Base-by-base conservation (phyloP, 1,140 invertebrate genomes). In the Penaeus japonicus region DNA sequence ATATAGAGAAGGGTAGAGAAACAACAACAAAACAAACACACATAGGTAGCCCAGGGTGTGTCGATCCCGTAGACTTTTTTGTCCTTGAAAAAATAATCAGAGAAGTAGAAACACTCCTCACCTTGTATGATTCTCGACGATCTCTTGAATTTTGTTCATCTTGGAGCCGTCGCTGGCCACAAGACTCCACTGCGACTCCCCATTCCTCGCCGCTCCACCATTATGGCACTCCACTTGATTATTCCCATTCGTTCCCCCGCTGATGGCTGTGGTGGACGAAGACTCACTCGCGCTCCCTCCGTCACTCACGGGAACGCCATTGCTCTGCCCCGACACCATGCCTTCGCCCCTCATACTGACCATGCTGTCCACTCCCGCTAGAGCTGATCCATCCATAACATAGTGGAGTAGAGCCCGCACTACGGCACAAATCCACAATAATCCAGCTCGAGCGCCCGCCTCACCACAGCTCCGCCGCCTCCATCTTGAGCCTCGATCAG, bases 331-430 rank as follows among this genome's bases (percentile, higher is more conserved):
- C 27, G 27, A 27, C 27, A 27, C 35, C 70, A 73, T 32, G 54
- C 79, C 79, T 27, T 82, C 79, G 47, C 79, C 79, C 79, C 79
- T 82, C 79, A 82, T 82, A 82, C 47, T 82, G 54, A 82, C 79
- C 79, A 82, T 82, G 32, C 57, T 54, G 57, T 82, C 47, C 57
- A 82, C 57, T 24, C 47, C 54, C 57, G 47, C 54, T 55, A 55
- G 47, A 82, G 47, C 79, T 12, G 57, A 27, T 55, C 53, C 79
- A 55, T 82, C 79, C 79, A 82, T 82, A 82, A 82, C 79, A 82
- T 82, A 30, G 54, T 82, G 79, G 79, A 54, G 27, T 27, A 54
- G 53, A 82, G 39, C 79, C 24, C 79, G 39, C 27, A 55, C 20
- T 55, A 57, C 47, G 47, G 47, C 47, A 47, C 47, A 47, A 47